Conservation (phyloP, 2,797 vertebrate genomes). For the Parambassis ranga region DNA sequence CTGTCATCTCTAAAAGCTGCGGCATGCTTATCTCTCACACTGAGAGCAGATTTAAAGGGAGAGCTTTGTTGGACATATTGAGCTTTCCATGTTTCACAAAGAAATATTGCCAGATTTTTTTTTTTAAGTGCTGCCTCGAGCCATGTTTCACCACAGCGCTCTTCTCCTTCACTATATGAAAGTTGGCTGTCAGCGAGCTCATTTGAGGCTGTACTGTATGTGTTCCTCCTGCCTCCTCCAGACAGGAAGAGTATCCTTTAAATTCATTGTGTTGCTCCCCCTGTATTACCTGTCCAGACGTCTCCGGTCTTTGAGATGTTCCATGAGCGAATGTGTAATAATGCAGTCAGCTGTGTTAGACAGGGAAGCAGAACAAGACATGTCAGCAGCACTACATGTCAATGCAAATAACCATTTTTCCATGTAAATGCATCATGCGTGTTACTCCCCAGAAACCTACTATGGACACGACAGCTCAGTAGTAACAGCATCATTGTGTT, state of each 20-base stretch:
- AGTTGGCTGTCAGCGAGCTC: constrained; percentile 62
- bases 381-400: constrained; percentile 14
- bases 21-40: constrained; percentile 55
- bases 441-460: constrained; percentile 4
- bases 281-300: constrained; percentile 41
- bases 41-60: constrained; percentile 65
- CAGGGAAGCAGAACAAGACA: constrained; percentile 1
- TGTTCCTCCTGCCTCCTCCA: constrained; percentile 29
- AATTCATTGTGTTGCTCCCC: constrained; percentile 37
- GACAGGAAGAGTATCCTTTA: constrained; percentile 40
- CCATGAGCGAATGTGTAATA: constrained; percentile 10
- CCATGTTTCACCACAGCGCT: constrained; percentile 57
- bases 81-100: constrained; percentile 63
- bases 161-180: constrained; percentile 54
- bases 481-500: constrained; percentile 36
- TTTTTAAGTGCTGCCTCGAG: constrained; percentile 56
- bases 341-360: constrained; percentile 21
- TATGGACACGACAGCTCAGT: constrained; percentile 42
- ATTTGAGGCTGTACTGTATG: constrained; percentile 53
- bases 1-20: constrained; percentile 64
- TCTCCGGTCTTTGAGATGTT: constrained; percentile 34
- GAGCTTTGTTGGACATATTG: constrained; percentile 67
- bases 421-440: constrained; percentile 8
- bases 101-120: constrained; percentile 66
- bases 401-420: constrained; percentile 19